Evolutionary conservation across 2,797 vertebrate genomes (phyloP).

Genomic region (Gymnocypris eckloni): DNA sequence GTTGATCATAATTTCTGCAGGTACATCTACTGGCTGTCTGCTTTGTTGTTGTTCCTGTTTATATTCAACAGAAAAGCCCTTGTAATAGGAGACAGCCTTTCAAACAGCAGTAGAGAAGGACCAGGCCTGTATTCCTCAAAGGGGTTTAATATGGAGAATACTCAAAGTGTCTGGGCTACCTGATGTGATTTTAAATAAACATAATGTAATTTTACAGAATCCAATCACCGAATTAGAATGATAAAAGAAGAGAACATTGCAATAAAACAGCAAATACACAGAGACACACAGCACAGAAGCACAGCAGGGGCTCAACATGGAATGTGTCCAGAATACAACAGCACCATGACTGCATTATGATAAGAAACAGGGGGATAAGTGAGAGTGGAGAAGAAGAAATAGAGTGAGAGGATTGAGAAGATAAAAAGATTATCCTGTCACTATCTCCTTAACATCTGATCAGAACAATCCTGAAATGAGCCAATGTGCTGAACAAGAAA

Average conservation of each 20-base stretch:
- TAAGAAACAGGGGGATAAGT: background rate
- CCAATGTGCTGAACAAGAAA: background rate
- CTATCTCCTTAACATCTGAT: background rate
- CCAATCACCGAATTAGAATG: background rate
- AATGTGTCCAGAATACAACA: background rate
- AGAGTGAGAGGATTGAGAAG: background rate
- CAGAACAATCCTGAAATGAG: background rate
- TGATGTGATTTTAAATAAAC: conserved; percentile 8
- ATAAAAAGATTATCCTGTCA: background rate
- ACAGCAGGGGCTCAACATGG: background rate
- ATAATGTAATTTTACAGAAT: background rate
- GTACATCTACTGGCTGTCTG: background rate
- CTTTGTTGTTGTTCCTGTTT: background rate
- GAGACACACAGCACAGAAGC: background rate
- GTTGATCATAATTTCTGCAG: background rate
- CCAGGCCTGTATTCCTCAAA: background rate
- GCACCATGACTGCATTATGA: background rate
- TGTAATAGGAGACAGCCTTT: conserved; percentile 19
- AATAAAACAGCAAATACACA: background rate
- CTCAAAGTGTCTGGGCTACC: background rate
- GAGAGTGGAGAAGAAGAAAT: background rate
- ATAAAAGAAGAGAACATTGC: background rate
- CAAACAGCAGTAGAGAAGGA: conserved; percentile 30
- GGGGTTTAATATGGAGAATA: background rate
- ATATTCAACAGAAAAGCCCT: conserved; percentile 22